phyloP scores from a whole-genome alignment of 2,888 invertebrate genomes.

The Hecatera dysodea region DNA sequence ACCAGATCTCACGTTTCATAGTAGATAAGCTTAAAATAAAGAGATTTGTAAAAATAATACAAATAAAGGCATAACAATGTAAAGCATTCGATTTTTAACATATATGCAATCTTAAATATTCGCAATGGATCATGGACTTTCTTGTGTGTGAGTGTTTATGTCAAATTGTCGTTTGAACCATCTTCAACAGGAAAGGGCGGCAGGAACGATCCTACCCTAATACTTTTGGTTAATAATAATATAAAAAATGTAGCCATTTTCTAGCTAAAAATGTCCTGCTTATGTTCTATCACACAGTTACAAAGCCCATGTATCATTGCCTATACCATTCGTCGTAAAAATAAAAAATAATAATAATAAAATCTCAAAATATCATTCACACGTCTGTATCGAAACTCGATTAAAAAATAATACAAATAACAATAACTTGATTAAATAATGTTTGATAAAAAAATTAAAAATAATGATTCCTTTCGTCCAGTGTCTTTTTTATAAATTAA shows the following conservation, averaged over 20 bases:
- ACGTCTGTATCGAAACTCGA: neutral
- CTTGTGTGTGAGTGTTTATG: neutral
- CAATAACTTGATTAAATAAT: conserved; percentile 19
- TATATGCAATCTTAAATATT: neutral
- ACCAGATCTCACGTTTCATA: conserved; percentile 43
- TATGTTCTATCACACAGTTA: too few species aligned
- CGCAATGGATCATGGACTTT: neutral
- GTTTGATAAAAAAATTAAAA: conserved; percentile 10
- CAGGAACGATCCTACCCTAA: too few species aligned
- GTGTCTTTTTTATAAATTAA: conserved; percentile 7
- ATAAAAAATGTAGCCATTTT: too few species aligned
- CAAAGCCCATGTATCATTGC: neutral
- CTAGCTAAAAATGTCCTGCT: too few species aligned
- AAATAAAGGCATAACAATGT: conserved; percentile 20
- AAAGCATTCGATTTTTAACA: conserved; percentile 36
- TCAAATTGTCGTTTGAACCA: too few species aligned
- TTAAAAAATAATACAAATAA: conserved; percentile 12
- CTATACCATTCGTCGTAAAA: too few species aligned
- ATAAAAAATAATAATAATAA: conserved; percentile 4
- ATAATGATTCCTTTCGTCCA: conserved; percentile 20
- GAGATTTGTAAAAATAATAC: conserved; percentile 12
- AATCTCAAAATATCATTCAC: conserved; percentile 18
- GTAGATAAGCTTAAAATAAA: conserved; percentile 39
- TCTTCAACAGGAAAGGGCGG: too few species aligned
- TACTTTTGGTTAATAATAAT: too few species aligned